Percentiles rank a stretch among this genome's conserved stretches.
phyloP scores from a whole-genome alignment of 2,888 invertebrate genomes.

The Oligia fasciuncula region DNA sequence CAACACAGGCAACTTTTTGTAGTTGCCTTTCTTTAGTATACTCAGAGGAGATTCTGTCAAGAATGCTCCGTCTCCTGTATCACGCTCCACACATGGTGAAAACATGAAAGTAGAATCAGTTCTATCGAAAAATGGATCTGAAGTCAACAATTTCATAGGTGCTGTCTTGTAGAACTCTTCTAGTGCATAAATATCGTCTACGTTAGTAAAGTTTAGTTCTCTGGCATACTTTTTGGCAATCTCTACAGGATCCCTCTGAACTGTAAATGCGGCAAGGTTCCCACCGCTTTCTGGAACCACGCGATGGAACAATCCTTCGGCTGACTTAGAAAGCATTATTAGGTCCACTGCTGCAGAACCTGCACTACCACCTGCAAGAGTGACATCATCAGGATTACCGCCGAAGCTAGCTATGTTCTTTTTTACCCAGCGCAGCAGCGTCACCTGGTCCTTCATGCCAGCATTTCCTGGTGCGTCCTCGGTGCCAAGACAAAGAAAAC shows the following conservation, averaged over 20 bases:
- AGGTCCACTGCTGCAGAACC: slow-evolving; percentile 33
- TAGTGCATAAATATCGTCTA: slow-evolving; percentile 68
- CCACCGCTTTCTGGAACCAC: slow-evolving; percentile 39
- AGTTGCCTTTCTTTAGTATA: slow-evolving; percentile 72
- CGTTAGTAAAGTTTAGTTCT: slow-evolving; percentile 24
- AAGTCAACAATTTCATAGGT: slow-evolving; percentile 15
- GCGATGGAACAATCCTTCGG: slow-evolving; percentile 28
- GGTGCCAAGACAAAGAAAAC: slow-evolving; percentile 73
- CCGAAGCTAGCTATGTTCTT: slow-evolving; percentile 76
- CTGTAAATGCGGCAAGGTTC: slow-evolving; percentile 32
- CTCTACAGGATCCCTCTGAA: slow-evolving; percentile 38
- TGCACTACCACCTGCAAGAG: slow-evolving; percentile 24
- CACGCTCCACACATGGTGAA: slow-evolving; percentile 68
- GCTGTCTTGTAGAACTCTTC: slow-evolving; percentile 67
- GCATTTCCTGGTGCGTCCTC: slow-evolving; percentile 72
- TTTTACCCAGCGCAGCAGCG: slow-evolving; percentile 72
- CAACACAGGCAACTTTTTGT: slow-evolving; percentile 73
- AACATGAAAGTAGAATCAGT: slow-evolving; percentile 49
- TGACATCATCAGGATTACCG: slow-evolving; percentile 77
- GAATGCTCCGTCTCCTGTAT: slow-evolving; percentile 66
- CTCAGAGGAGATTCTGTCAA: slow-evolving; percentile 71
- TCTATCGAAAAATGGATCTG: slow-evolving; percentile 36
- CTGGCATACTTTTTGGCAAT: slow-evolving; percentile 27
- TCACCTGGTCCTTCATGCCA: slow-evolving; percentile 73
- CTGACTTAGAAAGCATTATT: slow-evolving; percentile 26